phyloP scores from a whole-genome alignment of 2,888 invertebrate genomes.

The Pammene fasciana region DNA sequence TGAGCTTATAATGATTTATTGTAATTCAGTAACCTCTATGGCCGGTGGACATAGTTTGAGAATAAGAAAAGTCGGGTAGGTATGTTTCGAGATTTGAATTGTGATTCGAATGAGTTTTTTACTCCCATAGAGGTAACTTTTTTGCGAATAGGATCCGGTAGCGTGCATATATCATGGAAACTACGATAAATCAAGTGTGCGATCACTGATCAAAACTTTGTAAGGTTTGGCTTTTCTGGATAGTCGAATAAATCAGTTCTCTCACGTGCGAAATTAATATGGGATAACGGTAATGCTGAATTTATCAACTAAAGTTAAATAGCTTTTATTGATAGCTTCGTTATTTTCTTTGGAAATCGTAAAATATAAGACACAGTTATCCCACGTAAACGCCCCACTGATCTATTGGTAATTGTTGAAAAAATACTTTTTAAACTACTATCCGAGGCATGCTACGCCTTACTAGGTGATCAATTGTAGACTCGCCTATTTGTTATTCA shows the following conservation, averaged over 20 bases:
- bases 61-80: background rate
- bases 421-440: too few species aligned
- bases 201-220: constrained; percentile 71
- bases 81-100: background rate
- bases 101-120: background rate
- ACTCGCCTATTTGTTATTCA: too few species aligned
- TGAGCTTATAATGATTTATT: constrained; percentile 37
- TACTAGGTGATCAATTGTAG: too few species aligned
- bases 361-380: too few species aligned
- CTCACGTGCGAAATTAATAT: constrained; percentile 68
- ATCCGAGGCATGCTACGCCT: too few species aligned
- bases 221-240: constrained; percentile 66
- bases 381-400: too few species aligned
- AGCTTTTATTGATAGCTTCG: background rate
- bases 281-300: constrained; percentile 58
- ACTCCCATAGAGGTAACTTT: constrained; percentile 10
- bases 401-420: too few species aligned
- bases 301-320: constrained; percentile 47
- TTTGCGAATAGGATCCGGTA: constrained; percentile 37
- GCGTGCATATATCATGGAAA: constrained; percentile 58
- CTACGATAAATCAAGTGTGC: constrained; percentile 64
- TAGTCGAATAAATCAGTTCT: constrained; percentile 67
- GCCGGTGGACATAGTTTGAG: constrained; percentile 3
- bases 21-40: constrained; percentile 16
- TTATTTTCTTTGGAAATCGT: background rate